These are phyloP conservation scores for Borostomias antarcticus DNA, from an alignment of 2,797 vertebrate genomes.

Conservation along the genomic window DNA sequence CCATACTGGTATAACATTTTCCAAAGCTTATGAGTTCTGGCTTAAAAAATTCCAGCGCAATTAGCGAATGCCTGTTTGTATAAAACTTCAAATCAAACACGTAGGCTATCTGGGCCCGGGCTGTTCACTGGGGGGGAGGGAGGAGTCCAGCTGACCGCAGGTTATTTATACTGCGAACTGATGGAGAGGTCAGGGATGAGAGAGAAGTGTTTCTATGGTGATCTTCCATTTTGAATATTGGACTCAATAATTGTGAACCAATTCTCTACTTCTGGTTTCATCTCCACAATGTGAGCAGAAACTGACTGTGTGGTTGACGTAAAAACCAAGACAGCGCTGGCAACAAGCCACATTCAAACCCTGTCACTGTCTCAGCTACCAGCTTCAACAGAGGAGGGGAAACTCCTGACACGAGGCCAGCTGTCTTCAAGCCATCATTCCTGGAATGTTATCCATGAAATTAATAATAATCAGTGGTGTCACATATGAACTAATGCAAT, in stretches of 20 bases:
- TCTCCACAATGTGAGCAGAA: not conserved
- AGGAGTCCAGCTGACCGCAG: too few relatives aligned
- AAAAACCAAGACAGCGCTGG: too few relatives aligned
- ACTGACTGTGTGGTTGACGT: not conserved
- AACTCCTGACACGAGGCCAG: too few relatives aligned
- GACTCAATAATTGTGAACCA: not conserved
- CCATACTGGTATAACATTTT: conserved; percentile 51
- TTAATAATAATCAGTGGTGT: conserved; percentile 48
- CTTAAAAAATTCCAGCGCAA: conserved; percentile 33
- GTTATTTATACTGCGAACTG: too few relatives aligned
- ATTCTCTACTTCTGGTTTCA: not conserved
- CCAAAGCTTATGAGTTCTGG: conserved; percentile 38
- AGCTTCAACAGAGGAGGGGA: not conserved
- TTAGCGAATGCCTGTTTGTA: conserved; percentile 35
- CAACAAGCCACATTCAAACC: too few relatives aligned
- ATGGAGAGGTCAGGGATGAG: too few relatives aligned
- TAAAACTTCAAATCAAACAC: conserved; percentile 36
- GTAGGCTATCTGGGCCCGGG: conserved; percentile 11
- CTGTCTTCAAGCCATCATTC: too few relatives aligned
- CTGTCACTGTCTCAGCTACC: too few relatives aligned
- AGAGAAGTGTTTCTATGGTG: not conserved
- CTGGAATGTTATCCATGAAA: conserved; percentile 10
- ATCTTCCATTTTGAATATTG: not conserved
- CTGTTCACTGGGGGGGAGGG: not conserved
- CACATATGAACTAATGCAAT: conserved; percentile 37